A percentile compares a stretch with the other conserved stretches of the same genome.
Evolutionary conservation across 2,797 vertebrate species (phyloP).

Genomic region (Poecile montanus): DNA sequence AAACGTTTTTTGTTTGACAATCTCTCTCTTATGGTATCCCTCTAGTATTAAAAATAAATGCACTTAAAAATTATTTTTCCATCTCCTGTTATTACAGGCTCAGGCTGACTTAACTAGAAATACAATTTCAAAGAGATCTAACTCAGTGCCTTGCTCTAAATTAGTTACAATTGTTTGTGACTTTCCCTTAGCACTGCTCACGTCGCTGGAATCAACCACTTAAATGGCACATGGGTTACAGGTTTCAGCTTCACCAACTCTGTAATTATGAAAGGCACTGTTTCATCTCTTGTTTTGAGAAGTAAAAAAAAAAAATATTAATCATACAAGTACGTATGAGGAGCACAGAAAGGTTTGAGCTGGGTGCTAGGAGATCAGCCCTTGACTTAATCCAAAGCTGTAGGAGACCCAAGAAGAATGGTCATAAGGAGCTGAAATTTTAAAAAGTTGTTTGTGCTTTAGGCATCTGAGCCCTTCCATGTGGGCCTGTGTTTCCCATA

Average conservation of each 20-base stretch:
- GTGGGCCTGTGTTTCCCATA: neutral
- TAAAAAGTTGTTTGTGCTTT: neutral
- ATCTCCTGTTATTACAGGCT: neutral
- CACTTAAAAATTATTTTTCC: neutral
- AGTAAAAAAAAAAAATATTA: neutral
- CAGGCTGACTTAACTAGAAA: neutral
- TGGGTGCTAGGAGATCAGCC: neutral
- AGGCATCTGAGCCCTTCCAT: neutral
- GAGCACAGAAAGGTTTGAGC: neutral
- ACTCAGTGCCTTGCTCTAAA: neutral
- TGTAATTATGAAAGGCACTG: neutral
- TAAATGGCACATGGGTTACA: neutral
- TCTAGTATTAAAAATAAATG: neutral
- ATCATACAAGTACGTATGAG: neutral
- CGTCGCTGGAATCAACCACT: neutral
- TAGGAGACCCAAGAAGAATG: neutral
- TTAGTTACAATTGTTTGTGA: neutral
- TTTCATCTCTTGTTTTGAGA: neutral
- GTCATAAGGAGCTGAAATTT: neutral
- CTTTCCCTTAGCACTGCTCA: neutral
- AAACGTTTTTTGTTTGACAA: neutral
- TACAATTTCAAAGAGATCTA: neutral
- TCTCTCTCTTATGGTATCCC: neutral
- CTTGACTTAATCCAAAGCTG: neutral
- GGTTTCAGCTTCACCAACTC: neutral